Conservation (phyloP, 2,113 vertebrate genomes). For the Ramphastos sulfuratus region DNA sequence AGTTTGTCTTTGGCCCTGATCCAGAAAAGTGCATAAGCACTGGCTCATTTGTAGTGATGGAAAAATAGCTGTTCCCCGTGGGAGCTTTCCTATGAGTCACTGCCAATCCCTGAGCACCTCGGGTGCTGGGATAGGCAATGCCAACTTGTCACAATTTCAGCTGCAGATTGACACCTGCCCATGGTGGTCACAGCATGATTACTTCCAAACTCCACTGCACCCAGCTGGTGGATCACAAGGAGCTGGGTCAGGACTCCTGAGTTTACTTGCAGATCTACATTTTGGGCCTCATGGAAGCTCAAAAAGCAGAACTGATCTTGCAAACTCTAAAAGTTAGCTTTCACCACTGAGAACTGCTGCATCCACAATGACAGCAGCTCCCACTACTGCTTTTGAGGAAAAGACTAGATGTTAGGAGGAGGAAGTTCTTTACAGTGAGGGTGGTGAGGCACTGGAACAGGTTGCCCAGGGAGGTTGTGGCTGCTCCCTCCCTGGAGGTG, state of each 20-base stretch:
- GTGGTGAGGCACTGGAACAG: no score
- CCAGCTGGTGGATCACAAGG: not conserved
- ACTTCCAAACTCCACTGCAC: not conserved
- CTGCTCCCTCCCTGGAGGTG: no score
- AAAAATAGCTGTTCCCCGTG: not conserved
- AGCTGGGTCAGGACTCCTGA: not conserved
- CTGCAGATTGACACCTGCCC: not conserved
- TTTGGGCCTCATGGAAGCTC: not conserved
- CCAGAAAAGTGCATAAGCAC: not conserved
- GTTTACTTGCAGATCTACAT: not conserved
- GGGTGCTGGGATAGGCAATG: not conserved
- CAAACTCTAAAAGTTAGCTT: not conserved
- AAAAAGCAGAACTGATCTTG: not conserved
- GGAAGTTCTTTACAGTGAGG: no score
- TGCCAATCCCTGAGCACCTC: not conserved
- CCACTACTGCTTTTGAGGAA: not conserved
- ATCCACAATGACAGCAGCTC: not conserved
- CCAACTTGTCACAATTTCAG: not conserved
- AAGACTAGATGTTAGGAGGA: no score
- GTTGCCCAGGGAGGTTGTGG: no score
- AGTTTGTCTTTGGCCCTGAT: not conserved
- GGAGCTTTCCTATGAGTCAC: not conserved
- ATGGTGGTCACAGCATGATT: accelerated
- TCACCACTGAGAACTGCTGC: not conserved
- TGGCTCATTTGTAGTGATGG: not conserved